Evolutionary conservation across 2,888 invertebrate genomes (phyloP).

Genomic region (Euclidia mi): DNA sequence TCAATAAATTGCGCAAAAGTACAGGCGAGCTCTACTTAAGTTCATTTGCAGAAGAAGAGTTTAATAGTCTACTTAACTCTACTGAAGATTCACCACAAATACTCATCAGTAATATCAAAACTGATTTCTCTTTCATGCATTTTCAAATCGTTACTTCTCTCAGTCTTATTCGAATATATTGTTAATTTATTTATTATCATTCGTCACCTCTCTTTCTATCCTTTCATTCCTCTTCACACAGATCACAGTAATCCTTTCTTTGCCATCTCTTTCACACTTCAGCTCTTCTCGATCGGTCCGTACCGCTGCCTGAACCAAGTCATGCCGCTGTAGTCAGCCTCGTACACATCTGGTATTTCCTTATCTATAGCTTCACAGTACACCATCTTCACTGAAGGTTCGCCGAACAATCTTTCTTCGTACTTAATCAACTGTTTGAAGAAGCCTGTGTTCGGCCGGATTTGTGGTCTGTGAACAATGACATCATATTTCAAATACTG

Average conservation of each 20-base stretch:
- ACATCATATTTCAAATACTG: constrained; percentile 3
- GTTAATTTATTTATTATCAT: constrained; percentile 46
- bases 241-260: constrained; percentile 62
- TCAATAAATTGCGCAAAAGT: constrained; percentile 34
- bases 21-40: constrained; percentile 16
- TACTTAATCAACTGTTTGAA: constrained; percentile 96
- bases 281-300: constrained; percentile 83
- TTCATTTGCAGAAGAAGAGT: neutral
- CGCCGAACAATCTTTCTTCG: constrained; percentile 92
- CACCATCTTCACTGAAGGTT: constrained; percentile 94
- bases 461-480: constrained; percentile 90
- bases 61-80: neutral
- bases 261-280: constrained; percentile 43
- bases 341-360: constrained; percentile 94
- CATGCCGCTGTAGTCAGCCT: constrained; percentile 91
- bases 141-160: constrained; percentile 63
- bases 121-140: constrained; percentile 44
- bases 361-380: constrained; percentile 93
- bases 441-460: constrained; percentile 97
- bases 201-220: constrained; percentile 40
- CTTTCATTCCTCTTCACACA: constrained; percentile 34
- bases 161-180: constrained; percentile 70
- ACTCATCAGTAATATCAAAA: constrained; percentile 20
- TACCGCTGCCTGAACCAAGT: constrained; percentile 86
- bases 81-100: constrained; percentile 6